These are phyloP conservation scores for Drosophila obscura DNA, from an alignment of 1,140 invertebrate genomes.

Conservation along the genomic window DNA sequence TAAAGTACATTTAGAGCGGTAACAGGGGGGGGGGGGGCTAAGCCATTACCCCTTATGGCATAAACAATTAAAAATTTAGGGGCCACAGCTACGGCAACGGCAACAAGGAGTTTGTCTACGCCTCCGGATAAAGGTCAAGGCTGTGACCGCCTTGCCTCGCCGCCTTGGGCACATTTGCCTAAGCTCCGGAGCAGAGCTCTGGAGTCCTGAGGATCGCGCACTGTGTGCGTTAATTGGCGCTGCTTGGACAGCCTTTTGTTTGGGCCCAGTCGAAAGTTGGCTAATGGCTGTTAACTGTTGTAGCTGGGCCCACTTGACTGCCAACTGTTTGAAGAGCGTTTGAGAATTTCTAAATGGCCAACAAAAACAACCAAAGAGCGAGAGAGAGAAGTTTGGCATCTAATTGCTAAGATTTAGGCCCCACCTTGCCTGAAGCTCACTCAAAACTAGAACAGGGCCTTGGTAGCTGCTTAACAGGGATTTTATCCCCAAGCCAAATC, in stretches of 20 bases:
- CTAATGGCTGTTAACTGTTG: constrained; percentile 67
- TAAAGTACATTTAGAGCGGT: constrained; percentile 40
- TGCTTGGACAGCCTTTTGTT: constrained; percentile 62
- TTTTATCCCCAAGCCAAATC: constrained; percentile 12
- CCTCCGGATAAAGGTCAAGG: constrained; percentile 77
- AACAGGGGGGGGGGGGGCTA: neutral
- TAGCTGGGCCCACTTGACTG: constrained; percentile 15
- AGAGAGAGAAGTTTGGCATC: constrained; percentile 14
- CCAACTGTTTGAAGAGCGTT: constrained; percentile 70
- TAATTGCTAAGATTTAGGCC: constrained; percentile 56
- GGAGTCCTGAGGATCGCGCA: no score
- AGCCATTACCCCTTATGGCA: constrained; percentile 46
- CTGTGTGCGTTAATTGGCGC: constrained; percentile 68
- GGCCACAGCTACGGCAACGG: constrained; percentile 26
- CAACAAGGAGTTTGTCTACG: constrained; percentile 32
- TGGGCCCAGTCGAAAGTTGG: constrained; percentile 49
- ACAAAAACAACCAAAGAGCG: neutral
- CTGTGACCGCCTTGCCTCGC: constrained; percentile 44
- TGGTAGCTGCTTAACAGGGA: constrained; percentile 12
- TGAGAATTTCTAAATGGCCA: constrained; percentile 62
- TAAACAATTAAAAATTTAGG: constrained; percentile 80
- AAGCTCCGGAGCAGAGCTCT: constrained; percentile 27
- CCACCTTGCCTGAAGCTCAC: constrained; percentile 26
- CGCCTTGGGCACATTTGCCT: constrained; percentile 53
- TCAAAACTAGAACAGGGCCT: constrained; percentile 28